A percentile compares a stretch with the other conserved stretches of the same genome.
Evolutionary conservation across 2,888 invertebrate species (phyloP).

Genomic region (Pollenia amentaria): DNA sequence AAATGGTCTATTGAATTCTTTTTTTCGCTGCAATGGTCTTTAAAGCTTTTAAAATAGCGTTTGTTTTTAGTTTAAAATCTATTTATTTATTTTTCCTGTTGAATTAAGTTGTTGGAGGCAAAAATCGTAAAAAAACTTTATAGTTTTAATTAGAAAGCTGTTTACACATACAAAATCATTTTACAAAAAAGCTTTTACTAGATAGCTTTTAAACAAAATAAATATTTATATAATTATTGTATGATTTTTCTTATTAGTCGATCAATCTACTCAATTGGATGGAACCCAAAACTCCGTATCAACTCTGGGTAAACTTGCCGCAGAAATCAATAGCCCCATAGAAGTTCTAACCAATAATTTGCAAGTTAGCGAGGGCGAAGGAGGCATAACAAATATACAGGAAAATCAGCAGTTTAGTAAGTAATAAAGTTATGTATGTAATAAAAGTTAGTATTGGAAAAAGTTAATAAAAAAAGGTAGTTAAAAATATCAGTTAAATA

Average conservation of each 20-base stretch:
- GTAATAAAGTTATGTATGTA: neutral
- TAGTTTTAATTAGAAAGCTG: no score
- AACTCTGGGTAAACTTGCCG: neutral
- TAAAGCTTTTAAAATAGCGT: no score
- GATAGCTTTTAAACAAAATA: neutral
- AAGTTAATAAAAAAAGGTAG: no score
- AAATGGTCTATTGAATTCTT: no score
- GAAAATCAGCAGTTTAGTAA: constrained; percentile 8
- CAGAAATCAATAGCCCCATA: neutral
- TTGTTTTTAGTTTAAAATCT: no score
- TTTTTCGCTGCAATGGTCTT: no score
- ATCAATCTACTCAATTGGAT: neutral
- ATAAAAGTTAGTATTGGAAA: no score
- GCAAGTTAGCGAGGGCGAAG: neutral
- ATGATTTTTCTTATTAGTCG: neutral
- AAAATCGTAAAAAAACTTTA: no score
- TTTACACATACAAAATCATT: no score
- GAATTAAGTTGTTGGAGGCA: no score
- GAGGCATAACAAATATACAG: neutral
- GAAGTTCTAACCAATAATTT: constrained; percentile 1
- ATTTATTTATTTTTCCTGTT: no score
- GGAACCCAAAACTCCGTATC: neutral
- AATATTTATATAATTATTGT: neutral
- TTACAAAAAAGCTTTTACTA: neutral
- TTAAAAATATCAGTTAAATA: no score